Conservation (phyloP, 1,140 invertebrate genomes). For the Sitobion miscanthi region DNA sequence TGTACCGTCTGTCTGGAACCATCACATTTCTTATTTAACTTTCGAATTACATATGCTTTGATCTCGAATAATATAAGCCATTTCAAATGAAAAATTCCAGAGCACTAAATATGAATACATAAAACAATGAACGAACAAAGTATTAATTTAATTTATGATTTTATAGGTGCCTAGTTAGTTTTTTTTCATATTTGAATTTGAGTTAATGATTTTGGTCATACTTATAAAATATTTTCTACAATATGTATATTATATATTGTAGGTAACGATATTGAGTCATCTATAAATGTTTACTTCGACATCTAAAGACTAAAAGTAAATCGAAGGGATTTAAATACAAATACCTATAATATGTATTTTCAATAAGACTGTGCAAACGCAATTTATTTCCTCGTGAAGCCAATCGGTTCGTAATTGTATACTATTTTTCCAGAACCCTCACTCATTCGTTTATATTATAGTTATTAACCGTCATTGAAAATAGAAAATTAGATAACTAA, state of each 20-base stretch:
- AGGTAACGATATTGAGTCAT: background rate
- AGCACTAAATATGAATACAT: background rate
- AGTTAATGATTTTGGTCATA: background rate
- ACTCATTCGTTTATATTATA: background rate
- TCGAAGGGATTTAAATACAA: too few species aligned
- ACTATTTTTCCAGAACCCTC: background rate
- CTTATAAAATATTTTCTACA: background rate
- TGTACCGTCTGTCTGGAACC: background rate
- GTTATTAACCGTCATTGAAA: background rate
- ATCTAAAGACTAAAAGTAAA: background rate
- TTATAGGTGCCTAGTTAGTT: background rate
- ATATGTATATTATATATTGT: too few species aligned
- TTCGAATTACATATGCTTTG: background rate
- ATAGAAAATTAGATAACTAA: conserved; percentile 12
- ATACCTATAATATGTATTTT: too few species aligned
- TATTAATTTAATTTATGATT: background rate
- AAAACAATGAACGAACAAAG: background rate
- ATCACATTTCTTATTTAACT: background rate
- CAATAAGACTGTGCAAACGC: background rate
- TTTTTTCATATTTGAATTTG: background rate
- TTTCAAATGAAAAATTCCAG: background rate
- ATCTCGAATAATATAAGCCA: background rate
- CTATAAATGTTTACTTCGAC: background rate
- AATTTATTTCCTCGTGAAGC: background rate
- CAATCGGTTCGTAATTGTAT: background rate